Evolutionary conservation across 1,140 invertebrate species (phyloP).

Genomic region (Euschistus heros): DNA sequence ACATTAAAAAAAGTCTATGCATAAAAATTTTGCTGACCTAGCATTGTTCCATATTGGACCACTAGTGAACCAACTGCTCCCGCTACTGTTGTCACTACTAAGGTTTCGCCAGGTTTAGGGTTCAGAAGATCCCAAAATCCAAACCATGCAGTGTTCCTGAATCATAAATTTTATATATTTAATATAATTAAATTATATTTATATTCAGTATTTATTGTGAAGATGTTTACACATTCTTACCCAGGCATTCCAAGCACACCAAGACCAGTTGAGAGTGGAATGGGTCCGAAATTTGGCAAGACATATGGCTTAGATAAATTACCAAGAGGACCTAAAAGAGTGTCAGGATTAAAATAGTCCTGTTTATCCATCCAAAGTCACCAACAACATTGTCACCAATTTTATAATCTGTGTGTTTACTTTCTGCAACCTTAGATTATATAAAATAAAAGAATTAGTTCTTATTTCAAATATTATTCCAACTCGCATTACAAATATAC

Average conservation of each 20-base stretch:
- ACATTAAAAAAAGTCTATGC: no score
- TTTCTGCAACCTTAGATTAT: conserved; percentile 44
- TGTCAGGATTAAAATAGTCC: conserved; percentile 36
- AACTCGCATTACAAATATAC: neutral
- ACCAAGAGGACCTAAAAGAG: neutral
- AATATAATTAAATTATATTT: no score
- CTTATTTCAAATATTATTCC: neutral
- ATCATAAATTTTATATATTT: no score
- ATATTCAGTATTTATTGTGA: no score
- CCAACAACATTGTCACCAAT: conserved; percentile 46
- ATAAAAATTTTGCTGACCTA: no score
- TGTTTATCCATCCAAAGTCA: conserved; percentile 48
- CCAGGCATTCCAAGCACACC: conserved; percentile 55
- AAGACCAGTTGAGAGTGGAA: conserved; percentile 46
- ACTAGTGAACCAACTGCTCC: no score
- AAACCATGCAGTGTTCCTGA: no score
- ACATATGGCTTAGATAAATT: conserved; percentile 32
- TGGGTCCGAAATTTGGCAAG: conserved; percentile 39
- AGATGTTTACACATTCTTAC: conserved; percentile 33
- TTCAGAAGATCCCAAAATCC: no score
- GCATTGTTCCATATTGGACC: no score
- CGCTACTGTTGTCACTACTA: no score
- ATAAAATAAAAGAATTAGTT: neutral
- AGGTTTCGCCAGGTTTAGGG: no score
- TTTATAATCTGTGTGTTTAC: conserved; percentile 48